Evolutionary conservation across 2,113 vertebrate genomes (phyloP).

Genomic region (Elanus axillaris): DNA sequence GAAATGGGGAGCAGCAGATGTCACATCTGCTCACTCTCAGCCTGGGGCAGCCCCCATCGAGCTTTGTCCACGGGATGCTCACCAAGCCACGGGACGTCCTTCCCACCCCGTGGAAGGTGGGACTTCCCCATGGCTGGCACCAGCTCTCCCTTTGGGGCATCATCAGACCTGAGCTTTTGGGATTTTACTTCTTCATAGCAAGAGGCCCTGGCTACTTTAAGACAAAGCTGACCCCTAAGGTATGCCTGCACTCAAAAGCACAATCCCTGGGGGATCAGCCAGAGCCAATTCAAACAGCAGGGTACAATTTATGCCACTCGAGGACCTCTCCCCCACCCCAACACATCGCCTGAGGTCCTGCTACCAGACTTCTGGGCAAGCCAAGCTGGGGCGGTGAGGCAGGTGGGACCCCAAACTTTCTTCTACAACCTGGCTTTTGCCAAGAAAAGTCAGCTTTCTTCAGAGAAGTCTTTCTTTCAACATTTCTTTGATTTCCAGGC

Average conservation of each 20-base stretch:
- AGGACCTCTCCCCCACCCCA: not conserved
- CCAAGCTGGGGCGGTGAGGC: too few relatives aligned
- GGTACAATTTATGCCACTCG: not conserved
- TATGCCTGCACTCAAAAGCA: not conserved
- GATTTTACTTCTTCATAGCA: not conserved
- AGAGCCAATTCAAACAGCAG: fast-evolving
- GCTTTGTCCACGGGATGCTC: fast-evolving
- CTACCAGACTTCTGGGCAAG: not conserved
- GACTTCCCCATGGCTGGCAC: not conserved
- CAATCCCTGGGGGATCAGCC: too few relatives aligned
- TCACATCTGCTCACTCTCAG: fast-evolving
- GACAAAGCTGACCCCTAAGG: not conserved
- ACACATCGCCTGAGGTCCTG: not conserved
- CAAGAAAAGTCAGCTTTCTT: not conserved
- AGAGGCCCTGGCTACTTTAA: not conserved
- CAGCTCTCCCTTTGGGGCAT: not conserved
- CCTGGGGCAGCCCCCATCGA: fast-evolving
- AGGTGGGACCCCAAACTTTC: not conserved
- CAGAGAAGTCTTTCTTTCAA: not conserved
- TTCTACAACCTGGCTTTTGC: not conserved
- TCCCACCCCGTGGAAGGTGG: not conserved
- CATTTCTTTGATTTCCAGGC: not conserved
- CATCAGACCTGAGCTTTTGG: not conserved
- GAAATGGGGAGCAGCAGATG: not conserved
- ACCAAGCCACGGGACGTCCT: not conserved